Evolutionary conservation across 2,888 invertebrate species (phyloP), one percentile per base, ranked within the genome.

Genomic region (Selenia dentaria): DNA sequence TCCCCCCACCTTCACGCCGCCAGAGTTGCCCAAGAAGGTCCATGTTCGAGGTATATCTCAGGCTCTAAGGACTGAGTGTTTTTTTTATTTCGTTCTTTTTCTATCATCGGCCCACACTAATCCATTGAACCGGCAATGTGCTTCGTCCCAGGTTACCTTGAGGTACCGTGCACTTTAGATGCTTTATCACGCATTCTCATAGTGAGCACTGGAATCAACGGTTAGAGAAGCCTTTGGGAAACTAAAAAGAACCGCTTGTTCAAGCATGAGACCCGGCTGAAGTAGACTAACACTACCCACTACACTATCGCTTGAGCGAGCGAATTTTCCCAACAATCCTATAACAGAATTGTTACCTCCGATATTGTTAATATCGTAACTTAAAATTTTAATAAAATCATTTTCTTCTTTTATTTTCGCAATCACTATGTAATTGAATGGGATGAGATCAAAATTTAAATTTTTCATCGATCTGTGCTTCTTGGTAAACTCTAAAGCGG

Each of bases 11-110:
- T 97, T 97, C 94, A 98, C 97, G 93, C 97, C 97, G 94, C 97
- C 97, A 94, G 97, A 97, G 96, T 96, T 98, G 94, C 97, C 97
- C 94, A 98, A 98, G 96, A 96, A 97, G 95, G 96, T 97, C 95
- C 97, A 97, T 95, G 95, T 97, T 92, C 95, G 97, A 96, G 97
- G 97, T 97, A 93, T 92, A 87, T 83, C 83, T 86, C 86, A 82
- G 82, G 77, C 82, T 80, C 79, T 79, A 74, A 79, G 74, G 76
- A 79, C 83, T 83, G 85, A 84, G 87, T 79, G 82, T 84, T 85
- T 72, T 69, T 74, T 72, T 79, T 78, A 73, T 74, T 70, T 67
- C 72, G 79, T 77, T 68, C 54, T 59, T 68, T 74, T 71, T 75
- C 71, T 68, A 73, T 85, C 83, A 86, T 87, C 82, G 87, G 81